A percentile compares a stretch with the other conserved stretches of the same genome.
These are phyloP conservation scores for Allobates femoralis DNA, from an alignment of 2,797 vertebrate genomes.

Conservation along the genomic window DNA sequence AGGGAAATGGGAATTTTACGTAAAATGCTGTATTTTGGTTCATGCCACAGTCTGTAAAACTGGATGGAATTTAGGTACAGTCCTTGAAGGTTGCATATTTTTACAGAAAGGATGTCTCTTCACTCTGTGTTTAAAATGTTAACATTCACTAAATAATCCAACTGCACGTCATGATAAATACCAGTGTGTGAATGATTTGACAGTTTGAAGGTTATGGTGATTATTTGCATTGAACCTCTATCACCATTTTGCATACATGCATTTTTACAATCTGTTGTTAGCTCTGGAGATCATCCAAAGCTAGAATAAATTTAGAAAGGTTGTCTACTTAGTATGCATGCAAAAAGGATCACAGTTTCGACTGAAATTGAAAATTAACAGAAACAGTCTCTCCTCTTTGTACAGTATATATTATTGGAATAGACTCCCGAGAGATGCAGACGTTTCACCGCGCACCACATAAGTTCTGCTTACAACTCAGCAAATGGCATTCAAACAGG, in stretches of 20 bases:
- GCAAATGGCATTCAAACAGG: constrained; percentile 21
- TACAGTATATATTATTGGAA: constrained; percentile 10
- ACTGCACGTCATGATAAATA: constrained; percentile 26
- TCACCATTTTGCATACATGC: constrained; percentile 36
- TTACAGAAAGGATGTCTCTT: not conserved
- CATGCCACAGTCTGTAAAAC: not conserved
- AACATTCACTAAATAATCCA: constrained; percentile 27
- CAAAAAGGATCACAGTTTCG: not conserved
- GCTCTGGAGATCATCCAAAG: constrained; percentile 35
- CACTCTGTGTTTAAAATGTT: constrained; percentile 14
- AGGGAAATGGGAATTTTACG: too few species aligned
- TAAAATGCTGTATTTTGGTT: not conserved
- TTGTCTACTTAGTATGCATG: constrained; percentile 34
- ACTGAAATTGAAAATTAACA: constrained; percentile 29
- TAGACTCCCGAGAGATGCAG: constrained; percentile 15
- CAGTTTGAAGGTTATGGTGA: constrained; percentile 26
- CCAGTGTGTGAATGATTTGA: constrained; percentile 23
- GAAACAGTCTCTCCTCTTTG: not conserved
- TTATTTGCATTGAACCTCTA: constrained; percentile 23
- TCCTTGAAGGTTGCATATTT: not conserved
- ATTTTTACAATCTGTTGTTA: constrained; percentile 42
- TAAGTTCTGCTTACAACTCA: constrained; percentile 18
- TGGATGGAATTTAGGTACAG: not conserved
- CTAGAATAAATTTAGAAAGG: constrained; percentile 23
- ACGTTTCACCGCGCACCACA: not conserved